Evolutionary conservation across 2,888 invertebrate genomes (phyloP).

Genomic region (Ecdyonurus torrentis): DNA sequence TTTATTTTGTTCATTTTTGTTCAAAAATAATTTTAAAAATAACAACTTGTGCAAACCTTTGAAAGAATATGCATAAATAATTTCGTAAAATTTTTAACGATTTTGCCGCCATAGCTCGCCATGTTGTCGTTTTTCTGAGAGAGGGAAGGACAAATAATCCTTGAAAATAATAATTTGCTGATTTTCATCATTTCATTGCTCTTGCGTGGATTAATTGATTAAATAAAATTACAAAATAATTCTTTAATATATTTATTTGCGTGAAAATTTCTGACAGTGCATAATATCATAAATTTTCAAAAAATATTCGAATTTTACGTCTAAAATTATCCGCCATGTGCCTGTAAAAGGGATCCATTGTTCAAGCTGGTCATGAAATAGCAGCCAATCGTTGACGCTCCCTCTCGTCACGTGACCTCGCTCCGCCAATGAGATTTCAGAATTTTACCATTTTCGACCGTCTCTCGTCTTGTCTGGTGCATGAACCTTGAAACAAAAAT

Average conservation of each 20-base stretch:
- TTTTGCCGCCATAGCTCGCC: conserved; percentile 1
- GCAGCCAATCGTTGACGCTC: conserved; percentile 30
- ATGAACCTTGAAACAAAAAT: background rate
- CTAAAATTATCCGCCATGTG: conserved; percentile 4
- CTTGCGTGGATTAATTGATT: too few species aligned
- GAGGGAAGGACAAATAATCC: background rate
- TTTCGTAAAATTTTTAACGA: background rate
- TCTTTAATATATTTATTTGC: too few species aligned
- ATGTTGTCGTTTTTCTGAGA: background rate
- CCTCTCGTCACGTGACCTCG: conserved; percentile 33
- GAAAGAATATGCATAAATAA: background rate
- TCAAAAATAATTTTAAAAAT: background rate
- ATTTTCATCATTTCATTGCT: background rate
- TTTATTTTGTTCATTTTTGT: background rate
- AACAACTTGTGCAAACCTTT: background rate
- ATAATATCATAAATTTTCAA: background rate
- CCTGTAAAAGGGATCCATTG: background rate
- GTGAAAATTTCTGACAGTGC: background rate
- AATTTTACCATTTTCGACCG: conserved; percentile 21
- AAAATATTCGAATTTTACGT: background rate
- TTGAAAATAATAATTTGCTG: background rate
- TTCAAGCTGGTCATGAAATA: background rate
- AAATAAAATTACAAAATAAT: too few species aligned
- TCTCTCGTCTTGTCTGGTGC: background rate
- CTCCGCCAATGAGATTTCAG: conserved; percentile 32